Evolutionary conservation across 1,140 invertebrate genomes (phyloP).

Genomic region (Melanaphis sacchari): DNA sequence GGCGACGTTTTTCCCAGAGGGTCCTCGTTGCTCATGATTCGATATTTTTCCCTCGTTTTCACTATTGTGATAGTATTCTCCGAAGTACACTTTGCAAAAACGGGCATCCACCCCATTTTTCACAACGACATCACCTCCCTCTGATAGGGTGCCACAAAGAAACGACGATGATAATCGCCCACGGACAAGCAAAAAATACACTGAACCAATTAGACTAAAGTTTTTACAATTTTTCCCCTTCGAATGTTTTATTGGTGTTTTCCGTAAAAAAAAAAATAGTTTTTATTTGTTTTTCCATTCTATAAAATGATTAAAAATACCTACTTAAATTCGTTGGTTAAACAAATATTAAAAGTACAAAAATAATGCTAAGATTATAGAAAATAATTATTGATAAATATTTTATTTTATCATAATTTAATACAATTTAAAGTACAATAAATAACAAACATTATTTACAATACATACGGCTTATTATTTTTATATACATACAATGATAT

Average conservation of each 20-base stretch:
- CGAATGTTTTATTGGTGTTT: conserved; percentile 41
- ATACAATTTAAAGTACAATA: neutral
- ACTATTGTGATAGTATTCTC: conserved; percentile 53
- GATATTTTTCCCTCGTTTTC: conserved; percentile 57
- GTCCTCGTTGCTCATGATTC: conserved; percentile 40
- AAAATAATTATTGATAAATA: neutral
- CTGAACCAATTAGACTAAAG: conserved; percentile 48
- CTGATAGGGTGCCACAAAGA: conserved; percentile 32
- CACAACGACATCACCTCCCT: conserved; percentile 22
- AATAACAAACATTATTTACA: neutral
- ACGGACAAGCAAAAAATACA: conserved; percentile 46
- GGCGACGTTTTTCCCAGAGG: conserved; percentile 51
- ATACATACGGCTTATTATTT: neutral
- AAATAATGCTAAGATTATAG: neutral
- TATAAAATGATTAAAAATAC: neutral
- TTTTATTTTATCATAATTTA: neutral
- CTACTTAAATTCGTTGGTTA: neutral
- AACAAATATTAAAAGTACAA: neutral
- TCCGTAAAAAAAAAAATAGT: neutral
- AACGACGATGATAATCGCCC: conserved; percentile 50
- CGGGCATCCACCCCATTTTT: conserved; percentile 53
- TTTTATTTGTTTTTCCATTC: neutral
- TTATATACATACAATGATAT: neutral
- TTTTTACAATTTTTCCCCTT: conserved; percentile 55
- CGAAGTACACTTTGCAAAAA: conserved; percentile 52